Evolutionary conservation across 2,797 vertebrate species (phyloP), one percentile per base, ranked within the genome.

Genomic region (Anolis apletophallus): DNA sequence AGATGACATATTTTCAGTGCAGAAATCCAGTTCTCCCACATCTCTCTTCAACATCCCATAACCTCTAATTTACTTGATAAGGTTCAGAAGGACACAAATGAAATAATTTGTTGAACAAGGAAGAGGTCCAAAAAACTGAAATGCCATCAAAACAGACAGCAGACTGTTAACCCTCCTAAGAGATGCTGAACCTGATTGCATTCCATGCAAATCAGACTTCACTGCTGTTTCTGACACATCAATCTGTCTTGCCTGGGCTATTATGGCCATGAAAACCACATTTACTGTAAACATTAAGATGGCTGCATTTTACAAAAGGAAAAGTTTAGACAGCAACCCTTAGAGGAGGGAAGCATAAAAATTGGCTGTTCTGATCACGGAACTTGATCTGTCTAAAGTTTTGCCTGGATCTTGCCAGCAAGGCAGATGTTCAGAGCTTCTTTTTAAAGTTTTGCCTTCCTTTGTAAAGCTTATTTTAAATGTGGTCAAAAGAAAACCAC

Each of bases 1-100:
- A 75, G 83, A 92, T 91, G 85, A 84, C 61, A 86, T 36, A 83
- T 12, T 84, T 92, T 83, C 64, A 68, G 13, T 80, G 74, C 34
- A 85, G 85, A 86, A 78, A 87, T 86, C 72, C 76, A 69, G 21
- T 67, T 89, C 19, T 84, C 13, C 36, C 52, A 85, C 83, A 82
- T 68, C 59, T 92, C 54, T 32, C 73, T 85, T 86, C 23, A 71
- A 79, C 69, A 86, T 2, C 89, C 34, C 77, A 69, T 76, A 91
- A 89, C 36, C 14, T 81, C 57, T 87, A 81, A 85, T 74, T 90
- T 83, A 76, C 1, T 72, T 36, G 23, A 2, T 61, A 29, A 76
- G 57, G 55, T 80, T 89, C 52, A 93, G 3, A 1, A 90, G 68
- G 46, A 86, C 50, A 90, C 81, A 91, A 90, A 8, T 8, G 68